Evolutionary conservation across 2,113 vertebrate species (phyloP).

Genomic region (Gorsachius goisagi): DNA sequence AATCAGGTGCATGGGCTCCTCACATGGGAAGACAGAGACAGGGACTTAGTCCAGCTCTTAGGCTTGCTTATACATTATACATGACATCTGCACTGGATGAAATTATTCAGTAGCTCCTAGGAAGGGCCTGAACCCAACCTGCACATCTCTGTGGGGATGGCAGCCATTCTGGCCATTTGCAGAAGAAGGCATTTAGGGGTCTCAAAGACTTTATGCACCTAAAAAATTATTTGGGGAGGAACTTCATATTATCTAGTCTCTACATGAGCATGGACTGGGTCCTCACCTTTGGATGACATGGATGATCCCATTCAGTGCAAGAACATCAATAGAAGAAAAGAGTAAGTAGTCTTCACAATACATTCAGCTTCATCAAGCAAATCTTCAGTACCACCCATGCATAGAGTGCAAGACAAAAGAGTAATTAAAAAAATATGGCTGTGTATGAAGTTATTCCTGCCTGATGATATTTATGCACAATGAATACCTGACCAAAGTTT

Average conservation of each 20-base stretch:
- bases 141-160: not conserved
- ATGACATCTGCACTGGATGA: not conserved
- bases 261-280: fast-evolving
- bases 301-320: not conserved
- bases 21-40: not conserved
- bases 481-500: not conserved
- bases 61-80: not conserved
- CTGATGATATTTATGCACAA: not conserved
- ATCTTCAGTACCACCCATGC: not conserved
- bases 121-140: not conserved
- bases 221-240: fast-evolving
- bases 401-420: not conserved
- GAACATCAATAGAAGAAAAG: not conserved
- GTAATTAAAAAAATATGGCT: not conserved
- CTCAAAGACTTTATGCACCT: not conserved
- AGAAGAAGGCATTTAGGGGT: not conserved
- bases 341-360: not conserved
- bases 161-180: not conserved
- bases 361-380: not conserved
- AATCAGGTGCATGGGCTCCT: not conserved
- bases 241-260: not conserved
- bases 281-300: not conserved
- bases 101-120: not conserved
- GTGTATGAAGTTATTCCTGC: not conserved
- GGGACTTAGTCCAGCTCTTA: not conserved